Base-by-base conservation (phyloP, 2,113 vertebrate species). In the Orycteropus afer region DNA sequence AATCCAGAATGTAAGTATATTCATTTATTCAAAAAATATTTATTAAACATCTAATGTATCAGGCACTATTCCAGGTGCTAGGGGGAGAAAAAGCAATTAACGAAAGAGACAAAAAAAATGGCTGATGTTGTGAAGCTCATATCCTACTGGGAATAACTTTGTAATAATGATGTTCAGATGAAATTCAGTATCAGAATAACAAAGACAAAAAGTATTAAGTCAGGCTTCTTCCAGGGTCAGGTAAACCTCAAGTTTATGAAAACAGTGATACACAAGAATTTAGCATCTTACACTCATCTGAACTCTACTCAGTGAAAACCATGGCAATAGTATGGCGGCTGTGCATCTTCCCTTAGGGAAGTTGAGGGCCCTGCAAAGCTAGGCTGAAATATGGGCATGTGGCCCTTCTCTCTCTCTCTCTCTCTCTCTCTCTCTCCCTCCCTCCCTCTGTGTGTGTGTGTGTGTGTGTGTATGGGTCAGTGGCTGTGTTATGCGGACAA, bases 111-210 rank as follows among this genome's bases (percentile, higher is more conserved):
- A 91, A 82, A 88, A 91, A 82, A 88, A 59, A 69, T 86, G 45
- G 37, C 37, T 13, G 22, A 7, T 7, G 15, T 51, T 32, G 65
- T 23, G 53, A 32, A 90, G 47, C 47, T 87, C 53, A 87, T 61
- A n/a, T 65, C 95, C 40, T 90, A 77, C 25, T 73, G 59, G n/a
- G 4, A 90, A 95, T 51, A 74, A 79, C 90, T 94, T 77, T 94
- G n/a, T 84, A 76, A 73, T 63, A 78, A 74, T 34, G 4, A 5
- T 77, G 32, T 55, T 89, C 25, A 55, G 40, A 71, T 4, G 2
- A 94, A 96, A 81, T 20, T 88, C 32, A 67, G 80, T 49, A 49
- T 85, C 3, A 85, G 65, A 93, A 73, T 37, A 63, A 82, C 25
- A 95, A 0, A 88, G 9, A 59, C 37, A 23, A 49, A 49, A 49